phyloP scores from a whole-genome alignment of 2,888 invertebrate species.

The Punctoribates punctum region DNA sequence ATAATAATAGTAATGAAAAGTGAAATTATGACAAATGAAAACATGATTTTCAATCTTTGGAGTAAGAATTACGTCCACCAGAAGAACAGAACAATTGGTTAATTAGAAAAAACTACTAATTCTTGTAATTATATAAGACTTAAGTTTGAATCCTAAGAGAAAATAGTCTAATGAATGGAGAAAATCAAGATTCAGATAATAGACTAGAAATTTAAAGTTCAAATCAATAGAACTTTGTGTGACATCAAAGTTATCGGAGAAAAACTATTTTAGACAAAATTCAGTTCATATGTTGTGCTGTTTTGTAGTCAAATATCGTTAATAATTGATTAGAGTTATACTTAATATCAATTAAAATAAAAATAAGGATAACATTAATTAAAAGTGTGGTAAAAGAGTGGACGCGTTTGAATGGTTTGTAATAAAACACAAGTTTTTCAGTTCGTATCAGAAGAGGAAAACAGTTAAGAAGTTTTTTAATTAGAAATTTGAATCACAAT shows the following conservation, averaged over 20 bases:
- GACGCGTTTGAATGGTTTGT: not conserved
- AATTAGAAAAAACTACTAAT: too few relatives aligned
- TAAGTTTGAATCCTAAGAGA: not conserved
- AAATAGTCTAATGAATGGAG: not conserved
- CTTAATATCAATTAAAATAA: not conserved
- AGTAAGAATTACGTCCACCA: constrained; percentile 1
- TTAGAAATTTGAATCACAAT: not conserved
- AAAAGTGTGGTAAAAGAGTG: not conserved
- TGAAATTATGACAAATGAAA: not conserved
- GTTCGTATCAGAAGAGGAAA: too few relatives aligned
- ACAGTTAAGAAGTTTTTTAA: not conserved
- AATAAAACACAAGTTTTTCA: too few relatives aligned
- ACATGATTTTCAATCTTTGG: not conserved
- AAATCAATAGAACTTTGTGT: not conserved
- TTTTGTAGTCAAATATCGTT: too few relatives aligned
- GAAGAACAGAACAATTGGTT: too few relatives aligned
- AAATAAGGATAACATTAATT: not conserved
- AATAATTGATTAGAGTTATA: too few relatives aligned
- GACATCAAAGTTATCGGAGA: not conserved
- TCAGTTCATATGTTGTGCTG: too few relatives aligned
- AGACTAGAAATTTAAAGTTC: not conserved
- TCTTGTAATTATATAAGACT: not conserved
- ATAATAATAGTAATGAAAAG: too few relatives aligned
- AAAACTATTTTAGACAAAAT: too few relatives aligned
- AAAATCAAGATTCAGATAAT: not conserved